Evolutionary conservation across 2,888 invertebrate species (phyloP), one percentile per base, ranked within the genome.

Genomic region (Coremacera marginata): DNA sequence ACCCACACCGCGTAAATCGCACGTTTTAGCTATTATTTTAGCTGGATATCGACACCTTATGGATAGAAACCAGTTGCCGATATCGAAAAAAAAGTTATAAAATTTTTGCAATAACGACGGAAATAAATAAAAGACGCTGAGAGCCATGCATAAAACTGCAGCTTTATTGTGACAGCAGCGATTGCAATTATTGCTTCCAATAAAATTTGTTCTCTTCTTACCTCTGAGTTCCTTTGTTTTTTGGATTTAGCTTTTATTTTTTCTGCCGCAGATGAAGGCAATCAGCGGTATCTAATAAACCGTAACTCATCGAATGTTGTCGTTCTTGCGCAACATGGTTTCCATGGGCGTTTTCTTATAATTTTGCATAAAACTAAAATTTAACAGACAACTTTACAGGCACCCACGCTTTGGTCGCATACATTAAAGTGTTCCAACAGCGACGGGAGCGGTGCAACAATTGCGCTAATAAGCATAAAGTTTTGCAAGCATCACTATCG

Each of bases 261-360:
- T 22, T 11, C 9, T 16, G 27, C 9, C 25, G 51, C 68, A 51
- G 63, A 2, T 25, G 52, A 25, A 22, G 68, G 51, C 68, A 68
- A 51, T 68, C 51, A 49, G 44, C 44, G 44, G 44, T 37, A 44
- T 44, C 25, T 68, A 51, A 68, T 51, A 49, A 68, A 51, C 51
- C 51, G 25, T 52, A 68, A 68, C 49, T 68, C 51, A 68, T 68
- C 51, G 68, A 68, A 51, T 68, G 68, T 68, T 68, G 68, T 51
- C 27, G 51, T 25, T 51, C 25, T 51, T 68, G 68, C 27, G 51
- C 68, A 49, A 68, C 44, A 44, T 44, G 44, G 22, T 51, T 22
- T 27, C 68, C 22, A 14, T 51, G 68, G 68, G 68, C 68, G 52
- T 68, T 68, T 68, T 25, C 51, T 51, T 25, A 49, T 27, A 25